A percentile compares a stretch with the other conserved stretches of the same genome.
Conservation (phyloP, 2,888 invertebrate genomes). For the Sinodicranocentrus sp. region DNA sequence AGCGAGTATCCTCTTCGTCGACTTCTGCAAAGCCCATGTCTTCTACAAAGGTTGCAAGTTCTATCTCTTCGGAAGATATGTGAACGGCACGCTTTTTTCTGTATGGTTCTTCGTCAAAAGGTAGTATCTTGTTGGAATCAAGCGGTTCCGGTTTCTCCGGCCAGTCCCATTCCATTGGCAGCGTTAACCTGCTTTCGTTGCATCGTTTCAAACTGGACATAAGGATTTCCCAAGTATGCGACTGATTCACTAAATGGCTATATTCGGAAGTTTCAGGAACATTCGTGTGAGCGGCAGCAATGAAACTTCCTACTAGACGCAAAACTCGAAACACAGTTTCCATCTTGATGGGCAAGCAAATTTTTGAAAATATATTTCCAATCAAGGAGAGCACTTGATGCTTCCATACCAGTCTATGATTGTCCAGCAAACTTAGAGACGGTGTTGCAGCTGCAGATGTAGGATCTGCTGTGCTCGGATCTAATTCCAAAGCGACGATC, state of each 20-base stretch:
- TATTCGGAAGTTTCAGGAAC: slow-evolving; percentile 3
- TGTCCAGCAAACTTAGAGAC: not conserved
- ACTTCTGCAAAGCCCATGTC: not conserved
- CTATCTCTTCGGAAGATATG: not conserved
- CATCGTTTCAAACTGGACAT: slow-evolving; percentile 29
- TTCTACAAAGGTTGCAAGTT: not conserved
- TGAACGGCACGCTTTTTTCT: not conserved
- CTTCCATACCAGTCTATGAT: slow-evolving; percentile 41
- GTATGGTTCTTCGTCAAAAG: not conserved
- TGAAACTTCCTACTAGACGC: slow-evolving; percentile 15
- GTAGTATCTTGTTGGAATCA: not conserved
- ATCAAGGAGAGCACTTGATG: slow-evolving; percentile 23
- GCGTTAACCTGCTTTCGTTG: not conserved
- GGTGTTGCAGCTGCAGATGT: not conserved
- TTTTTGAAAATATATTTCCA: slow-evolving; percentile 43
- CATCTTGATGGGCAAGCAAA: slow-evolving; percentile 36
- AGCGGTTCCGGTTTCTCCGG: not conserved
- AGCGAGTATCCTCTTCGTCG: not conserved
- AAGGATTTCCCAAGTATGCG: slow-evolving; percentile 37
- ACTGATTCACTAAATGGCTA: not conserved
- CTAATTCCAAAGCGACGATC: slow-evolving; percentile 24
- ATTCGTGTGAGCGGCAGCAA: slow-evolving; percentile 25
- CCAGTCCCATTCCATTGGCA: slow-evolving; percentile 56
- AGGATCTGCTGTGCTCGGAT: not conserved
- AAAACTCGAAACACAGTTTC: slow-evolving; percentile 46